These are phyloP conservation scores for Volucella bombylans DNA, from an alignment of 2,888 invertebrate genomes.

Conservation along the genomic window DNA sequence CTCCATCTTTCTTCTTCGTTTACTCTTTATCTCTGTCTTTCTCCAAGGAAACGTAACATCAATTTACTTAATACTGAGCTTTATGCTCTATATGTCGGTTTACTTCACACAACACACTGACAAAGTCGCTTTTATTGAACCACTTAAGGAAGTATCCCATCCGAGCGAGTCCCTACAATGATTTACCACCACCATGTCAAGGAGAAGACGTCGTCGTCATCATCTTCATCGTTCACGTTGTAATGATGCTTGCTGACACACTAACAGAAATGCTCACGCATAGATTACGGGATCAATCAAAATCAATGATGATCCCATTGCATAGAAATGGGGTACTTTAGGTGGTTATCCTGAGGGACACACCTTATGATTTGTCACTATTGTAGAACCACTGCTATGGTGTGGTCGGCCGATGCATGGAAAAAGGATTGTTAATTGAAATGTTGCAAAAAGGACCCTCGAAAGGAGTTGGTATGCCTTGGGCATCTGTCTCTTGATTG, in stretches of 20 bases:
- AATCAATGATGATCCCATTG: constrained; percentile 35
- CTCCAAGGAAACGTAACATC: too few species aligned
- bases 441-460: constrained; percentile 6
- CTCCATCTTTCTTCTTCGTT: not conserved
- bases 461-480: not conserved
- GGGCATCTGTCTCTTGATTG: not conserved
- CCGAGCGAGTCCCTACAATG: not conserved
- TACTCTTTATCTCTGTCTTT: not conserved
- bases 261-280: constrained; percentile 25
- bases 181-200: constrained; percentile 12
- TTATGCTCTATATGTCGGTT: not conserved
- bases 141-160: constrained; percentile 31
- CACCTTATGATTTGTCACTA: not conserved
- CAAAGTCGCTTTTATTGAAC: constrained; percentile 27
- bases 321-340: not conserved
- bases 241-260: constrained; percentile 30
- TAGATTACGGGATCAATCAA: constrained; percentile 44
- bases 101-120: not conserved
- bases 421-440: constrained; percentile 39
- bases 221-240: too few species aligned
- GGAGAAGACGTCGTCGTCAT: constrained; percentile 15
- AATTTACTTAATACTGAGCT: too few species aligned
- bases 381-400: not conserved
- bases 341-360: constrained; percentile 9
- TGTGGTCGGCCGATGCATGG: not conserved